Evolutionary conservation across 2,888 invertebrate genomes (phyloP), one percentile per base, ranked within the genome.

Genomic region (Rotaria magnacalcarata): DNA sequence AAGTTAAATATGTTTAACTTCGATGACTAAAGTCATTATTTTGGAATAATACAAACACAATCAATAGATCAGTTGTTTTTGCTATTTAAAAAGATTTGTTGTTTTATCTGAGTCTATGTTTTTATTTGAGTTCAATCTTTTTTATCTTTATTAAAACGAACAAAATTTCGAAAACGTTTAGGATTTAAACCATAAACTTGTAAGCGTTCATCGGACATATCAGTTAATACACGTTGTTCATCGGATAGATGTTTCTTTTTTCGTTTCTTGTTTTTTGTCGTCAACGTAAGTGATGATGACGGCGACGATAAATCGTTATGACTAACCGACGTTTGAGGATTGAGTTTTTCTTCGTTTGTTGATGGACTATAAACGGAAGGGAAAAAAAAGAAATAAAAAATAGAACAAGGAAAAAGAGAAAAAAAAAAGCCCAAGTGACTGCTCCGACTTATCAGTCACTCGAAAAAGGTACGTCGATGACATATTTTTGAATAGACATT

Each of bases 161-260:
- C 47, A 80, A 80, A 80, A 47, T 85, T 85, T 87, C 90, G 90
- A 67, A 90, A 89, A 87, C 89, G 90, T 87, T 89, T 90, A 3
- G 90, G 90, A 88, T 90, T 89, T 34, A 90, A 93, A 86, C 96
- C 97, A 90, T 95, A 98, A 0, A 96, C 96, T 89, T 94, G 93
- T 16, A 98, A 92, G 88, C 97, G 93, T 88, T 95, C 94, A 90
- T 96, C 95, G 4, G 95, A 94, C 50, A 94, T 90, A 91, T 88
- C 92, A 91, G 52, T 54, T 24, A 85, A 84, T 47, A 56, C 6
- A 8, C 80, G 50, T n/a, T 88, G 80, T 88, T 87, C 56, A 85
- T 74, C 41, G 85, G 85, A 85, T 84, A 87, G 85, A 85, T 85
- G 43, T 85, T 86, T 84, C 85, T 86, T 84, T 88, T 88, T 80